Conservation (phyloP, 2,113 vertebrate species). For the Macaca nemestrina region DNA sequence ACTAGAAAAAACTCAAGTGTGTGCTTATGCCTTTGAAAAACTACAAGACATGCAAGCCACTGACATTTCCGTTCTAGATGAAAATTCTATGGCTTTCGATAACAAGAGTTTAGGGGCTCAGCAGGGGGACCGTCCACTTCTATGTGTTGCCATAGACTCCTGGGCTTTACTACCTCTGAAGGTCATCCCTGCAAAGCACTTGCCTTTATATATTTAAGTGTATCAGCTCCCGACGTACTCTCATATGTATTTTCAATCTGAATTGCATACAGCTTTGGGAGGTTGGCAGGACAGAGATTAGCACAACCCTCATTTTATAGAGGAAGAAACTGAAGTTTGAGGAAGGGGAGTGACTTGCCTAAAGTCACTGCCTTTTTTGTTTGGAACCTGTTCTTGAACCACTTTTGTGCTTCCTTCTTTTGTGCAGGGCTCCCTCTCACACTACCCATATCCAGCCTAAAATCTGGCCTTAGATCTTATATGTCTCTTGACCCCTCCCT, state of each 20-base stretch:
- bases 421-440: not conserved
- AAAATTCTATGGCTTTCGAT: slow-evolving; percentile 31
- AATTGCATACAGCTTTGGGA: slow-evolving; percentile 31
- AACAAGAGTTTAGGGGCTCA: not conserved
- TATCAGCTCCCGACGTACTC: not conserved
- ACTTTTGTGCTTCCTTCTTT: not conserved
- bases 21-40: slow-evolving; percentile 38
- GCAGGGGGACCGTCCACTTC: not conserved
- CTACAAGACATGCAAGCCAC: not conserved
- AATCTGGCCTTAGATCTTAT: not conserved
- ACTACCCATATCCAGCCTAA: not conserved
- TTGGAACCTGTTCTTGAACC: not conserved
- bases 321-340: not conserved
- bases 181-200: not conserved
- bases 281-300: slow-evolving; percentile 1
- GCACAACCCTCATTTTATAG: not conserved
- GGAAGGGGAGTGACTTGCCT: slow-evolving; percentile 20
- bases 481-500: not conserved
- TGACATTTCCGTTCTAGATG: not conserved
- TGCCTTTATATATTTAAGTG: slow-evolving; percentile 12
- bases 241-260: slow-evolving; percentile 18
- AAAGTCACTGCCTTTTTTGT: not conserved
- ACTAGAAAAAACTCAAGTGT: not conserved
- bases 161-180: slow-evolving; percentile 17
- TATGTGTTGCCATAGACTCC: not conserved